A percentile compares a stretch with the other conserved stretches of the same genome.
Evolutionary conservation across 2,888 invertebrate species (phyloP).

Genomic region (Agrotis puta): DNA sequence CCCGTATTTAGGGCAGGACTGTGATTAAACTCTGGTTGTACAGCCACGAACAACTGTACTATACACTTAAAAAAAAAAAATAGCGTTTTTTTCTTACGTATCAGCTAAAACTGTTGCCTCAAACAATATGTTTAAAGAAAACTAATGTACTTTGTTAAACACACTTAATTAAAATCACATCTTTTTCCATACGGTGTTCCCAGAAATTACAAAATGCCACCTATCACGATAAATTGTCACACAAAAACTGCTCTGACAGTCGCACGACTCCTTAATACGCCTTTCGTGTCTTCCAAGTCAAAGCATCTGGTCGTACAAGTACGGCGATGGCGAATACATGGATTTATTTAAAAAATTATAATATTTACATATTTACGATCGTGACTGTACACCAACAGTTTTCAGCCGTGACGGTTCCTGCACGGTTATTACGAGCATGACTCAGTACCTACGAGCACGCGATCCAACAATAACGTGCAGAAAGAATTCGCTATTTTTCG

Average conservation of each 20-base stretch:
- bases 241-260: no score
- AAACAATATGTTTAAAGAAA: no score
- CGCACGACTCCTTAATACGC: no score
- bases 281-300: no score
- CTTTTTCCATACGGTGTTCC: no score
- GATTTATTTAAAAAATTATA: no score
- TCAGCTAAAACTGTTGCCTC: neutral
- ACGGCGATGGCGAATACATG: no score
- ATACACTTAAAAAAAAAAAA: neutral
- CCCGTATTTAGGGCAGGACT: conserved; percentile 53
- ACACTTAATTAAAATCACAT: no score
- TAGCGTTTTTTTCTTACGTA: neutral
- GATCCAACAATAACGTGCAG: conserved; percentile 69
- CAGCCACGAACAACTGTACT: conserved; percentile 15
- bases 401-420: conserved; percentile 61
- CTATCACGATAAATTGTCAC: no score
- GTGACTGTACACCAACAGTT: conserved; percentile 35
- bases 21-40: conserved; percentile 54
- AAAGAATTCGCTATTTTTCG: conserved; percentile 54
- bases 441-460: conserved; percentile 71
- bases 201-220: no score
- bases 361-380: neutral
- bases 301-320: no score
- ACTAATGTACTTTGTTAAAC: no score
- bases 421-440: conserved; percentile 69